These are phyloP conservation scores for Escarpia spicata DNA, from an alignment of 2,888 invertebrate species.

Conservation along the genomic window DNA sequence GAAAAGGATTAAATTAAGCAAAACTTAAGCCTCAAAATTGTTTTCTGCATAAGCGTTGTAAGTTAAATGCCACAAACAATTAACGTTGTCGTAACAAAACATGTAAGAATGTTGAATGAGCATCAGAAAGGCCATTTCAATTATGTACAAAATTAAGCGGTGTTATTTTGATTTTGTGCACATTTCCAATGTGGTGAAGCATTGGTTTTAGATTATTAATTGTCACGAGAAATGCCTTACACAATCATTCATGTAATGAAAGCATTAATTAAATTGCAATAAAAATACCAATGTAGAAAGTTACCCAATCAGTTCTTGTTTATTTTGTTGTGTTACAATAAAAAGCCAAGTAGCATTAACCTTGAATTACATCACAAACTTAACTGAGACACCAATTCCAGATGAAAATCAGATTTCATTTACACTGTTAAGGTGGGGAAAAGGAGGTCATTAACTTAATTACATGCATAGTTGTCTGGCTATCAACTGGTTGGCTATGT, in stretches of 20 bases:
- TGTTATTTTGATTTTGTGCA: neutral
- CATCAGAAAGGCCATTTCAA: neutral
- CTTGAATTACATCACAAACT: neutral
- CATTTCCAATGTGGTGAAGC: neutral
- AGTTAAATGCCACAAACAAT: neutral
- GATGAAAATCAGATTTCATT: neutral
- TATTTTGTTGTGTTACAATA: neutral
- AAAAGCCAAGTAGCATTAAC: neutral
- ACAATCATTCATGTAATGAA: neutral
- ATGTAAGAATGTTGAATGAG: neutral
- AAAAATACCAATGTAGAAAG: neutral
- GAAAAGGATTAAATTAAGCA: neutral
- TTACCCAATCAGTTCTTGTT: neutral
- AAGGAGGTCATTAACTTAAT: too few species aligned
- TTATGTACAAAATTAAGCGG: neutral
- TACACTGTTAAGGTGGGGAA: too few species aligned
- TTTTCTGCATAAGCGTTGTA: neutral
- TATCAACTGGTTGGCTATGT: too few species aligned
- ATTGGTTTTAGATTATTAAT: neutral
- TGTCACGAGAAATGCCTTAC: neutral
- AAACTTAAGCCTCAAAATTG: neutral
- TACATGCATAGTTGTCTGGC: too few species aligned
- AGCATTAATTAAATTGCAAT: neutral
- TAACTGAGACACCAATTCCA: neutral
- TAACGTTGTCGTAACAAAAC: neutral